Evolutionary conservation across 2,113 vertebrate genomes (phyloP), one percentile per base, ranked within the genome.

Genomic region (Okapia johnstoni): DNA sequence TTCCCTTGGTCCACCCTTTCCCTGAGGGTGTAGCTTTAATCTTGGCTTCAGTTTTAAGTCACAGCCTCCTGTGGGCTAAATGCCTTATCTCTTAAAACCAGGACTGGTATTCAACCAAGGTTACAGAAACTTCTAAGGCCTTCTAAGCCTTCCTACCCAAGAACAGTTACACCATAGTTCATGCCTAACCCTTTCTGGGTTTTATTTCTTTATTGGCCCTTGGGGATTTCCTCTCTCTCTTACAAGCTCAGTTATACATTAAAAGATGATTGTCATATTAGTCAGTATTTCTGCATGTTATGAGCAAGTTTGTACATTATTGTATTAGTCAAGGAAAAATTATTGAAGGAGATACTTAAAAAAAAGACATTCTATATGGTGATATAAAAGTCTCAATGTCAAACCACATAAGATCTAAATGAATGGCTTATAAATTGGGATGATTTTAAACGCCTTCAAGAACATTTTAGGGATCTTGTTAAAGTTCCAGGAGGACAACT

Each of bases 321-420:
- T 92, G 2, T 50, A 58, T 43, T 94, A 95, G 33, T 90, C 46
- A 89, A 93, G 63, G 23, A 76, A 92, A 96, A 85, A 86, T 66
- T 88, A 94, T 1, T 79, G 11, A 96, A 88, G 48, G 2, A 86
- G 95, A 93, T 55, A 96, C 9, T 94, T 40, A 73, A 79, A 80
- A 90, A 61, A 33, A 96, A 94, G 13, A 90, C 66, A 85, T 36
- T 55, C 30, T 81, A 66, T 11, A 92, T 26, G 46, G 90, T 33
- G 58, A 94, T 63, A 87, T 4, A 52, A 0, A 93, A 73, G 28
- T 84, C 60, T 93, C 79, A 96, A 86, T 83, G 93, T 84, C 52
- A 97, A 93, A 94, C 86, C 26, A 98, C 3, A n/a, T 48, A 77
- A 81, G 66, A 13, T 73, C 30, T 95, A 97, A 94, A 55, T 85